Evolutionary conservation across 2,113 vertebrate species (phyloP).

Genomic region (Sorex fumeus): DNA sequence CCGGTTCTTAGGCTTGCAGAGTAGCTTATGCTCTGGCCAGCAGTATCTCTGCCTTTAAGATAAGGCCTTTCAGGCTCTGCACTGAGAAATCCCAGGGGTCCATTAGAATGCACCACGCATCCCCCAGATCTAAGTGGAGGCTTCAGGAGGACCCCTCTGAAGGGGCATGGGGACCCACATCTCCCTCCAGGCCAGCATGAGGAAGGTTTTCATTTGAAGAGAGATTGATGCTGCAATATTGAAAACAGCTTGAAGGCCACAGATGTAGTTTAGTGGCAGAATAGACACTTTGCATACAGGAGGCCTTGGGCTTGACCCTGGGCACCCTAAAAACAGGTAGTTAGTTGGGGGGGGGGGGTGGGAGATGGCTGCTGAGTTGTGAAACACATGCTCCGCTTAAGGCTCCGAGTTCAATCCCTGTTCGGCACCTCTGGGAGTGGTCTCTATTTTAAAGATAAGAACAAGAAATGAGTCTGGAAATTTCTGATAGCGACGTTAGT

Average conservation of each 20-base stretch:
- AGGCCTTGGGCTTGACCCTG: background rate
- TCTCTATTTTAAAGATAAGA: too few relatives aligned
- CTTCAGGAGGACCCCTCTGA: background rate
- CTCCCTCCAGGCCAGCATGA: background rate
- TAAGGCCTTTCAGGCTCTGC: background rate
- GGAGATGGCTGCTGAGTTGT: too few relatives aligned
- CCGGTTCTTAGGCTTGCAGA: slow-evolving; percentile 8
- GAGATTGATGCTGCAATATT: background rate
- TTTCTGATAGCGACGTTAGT: too few relatives aligned
- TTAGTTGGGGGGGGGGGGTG: too few relatives aligned
- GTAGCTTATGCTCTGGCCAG: background rate
- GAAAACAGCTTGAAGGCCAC: background rate
- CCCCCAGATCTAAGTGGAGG: accelerated
- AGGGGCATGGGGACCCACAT: background rate
- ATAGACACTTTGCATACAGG: background rate
- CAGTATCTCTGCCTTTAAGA: background rate
- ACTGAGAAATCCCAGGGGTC: background rate
- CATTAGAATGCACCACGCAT: background rate
- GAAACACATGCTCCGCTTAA: too few relatives aligned
- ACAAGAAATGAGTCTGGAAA: too few relatives aligned
- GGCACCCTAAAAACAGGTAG: too few relatives aligned
- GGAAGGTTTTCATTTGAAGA: background rate
- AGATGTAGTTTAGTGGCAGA: background rate
- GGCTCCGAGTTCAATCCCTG: too few relatives aligned
- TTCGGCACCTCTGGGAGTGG: too few relatives aligned